Evolutionary conservation across 2,888 invertebrate species (phyloP), one percentile per base, ranked within the genome.

Genomic region (Anaspis maculata): DNA sequence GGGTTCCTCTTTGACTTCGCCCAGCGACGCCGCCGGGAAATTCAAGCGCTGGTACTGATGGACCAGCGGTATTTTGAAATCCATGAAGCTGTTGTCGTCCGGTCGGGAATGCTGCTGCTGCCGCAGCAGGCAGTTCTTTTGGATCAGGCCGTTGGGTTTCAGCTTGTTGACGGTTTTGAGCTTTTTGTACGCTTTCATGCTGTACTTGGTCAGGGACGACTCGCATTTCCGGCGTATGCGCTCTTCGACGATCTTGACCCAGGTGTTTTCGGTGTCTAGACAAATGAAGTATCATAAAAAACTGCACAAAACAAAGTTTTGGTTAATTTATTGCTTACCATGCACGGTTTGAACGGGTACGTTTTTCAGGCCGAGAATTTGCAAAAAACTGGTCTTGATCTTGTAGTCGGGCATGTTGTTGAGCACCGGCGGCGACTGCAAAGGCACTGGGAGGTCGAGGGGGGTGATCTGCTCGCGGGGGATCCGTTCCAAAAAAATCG

Each of bases 201-300:
- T 67, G 45, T 71, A 72, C 27, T 66, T 63, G 3, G 69, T 70
- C 27, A 72, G 59, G 16, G 68, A 56, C 26, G 69, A 65, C 14
- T 61, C 56, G 30, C 70, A 69, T 42, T 72, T 67, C 34, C 79
- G 64, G 40, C 73, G 72, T 45, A 71, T 69, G 27, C 79, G 69
- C 45, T 81, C 79, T 54, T 73, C 72, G 2, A 79, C 49, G 41
- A 82, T 70, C 54, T 72, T 73, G 48, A 71, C 68, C 82, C 82
- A 82, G 27, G 70, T 69, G 30, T 64, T 67, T 60, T 81, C 81
- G 51, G 74, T 49, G 47, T 63, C 64, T 64, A 37, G 25, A 56
- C 46, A 25, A 39, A 28, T 25, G 3, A 21, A 26, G 5, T 19
- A 15, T 21, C 14, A 13, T 3, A 21, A 35, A 23, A 23, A 15